A percentile compares a stretch with the other conserved stretches of the same genome.
Evolutionary conservation across 2,888 invertebrate genomes (phyloP).

Genomic region (Drepanosiphum platanoidis): DNA sequence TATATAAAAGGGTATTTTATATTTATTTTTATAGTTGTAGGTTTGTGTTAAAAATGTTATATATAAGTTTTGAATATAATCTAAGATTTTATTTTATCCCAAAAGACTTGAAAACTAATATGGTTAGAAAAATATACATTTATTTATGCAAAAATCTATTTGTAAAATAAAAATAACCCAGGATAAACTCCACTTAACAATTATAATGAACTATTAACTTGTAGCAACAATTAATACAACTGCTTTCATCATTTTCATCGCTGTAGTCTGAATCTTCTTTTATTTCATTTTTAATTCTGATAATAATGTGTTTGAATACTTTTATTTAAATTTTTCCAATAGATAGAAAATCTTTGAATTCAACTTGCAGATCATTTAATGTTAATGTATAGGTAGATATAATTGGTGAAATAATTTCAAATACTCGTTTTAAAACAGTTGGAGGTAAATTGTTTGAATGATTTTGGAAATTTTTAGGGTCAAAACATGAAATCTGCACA

Average conservation of each 20-base stretch:
- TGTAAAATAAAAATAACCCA: slow-evolving; percentile 43
- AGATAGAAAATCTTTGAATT: slow-evolving; percentile 26
- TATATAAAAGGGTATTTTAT: not conserved
- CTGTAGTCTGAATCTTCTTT: not conserved
- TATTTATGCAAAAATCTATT: too few species aligned
- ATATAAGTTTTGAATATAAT: not conserved
- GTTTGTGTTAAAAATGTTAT: not conserved
- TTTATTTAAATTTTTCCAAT: slow-evolving; percentile 27
- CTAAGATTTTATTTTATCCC: not conserved
- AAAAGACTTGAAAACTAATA: slow-evolving; percentile 1
- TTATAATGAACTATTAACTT: slow-evolving; percentile 4
- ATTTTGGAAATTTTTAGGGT: slow-evolving; percentile 26
- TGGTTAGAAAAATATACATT: too few species aligned
- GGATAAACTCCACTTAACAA: slow-evolving; percentile 12
- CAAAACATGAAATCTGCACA: slow-evolving; percentile 33
- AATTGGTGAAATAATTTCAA: slow-evolving; percentile 33
- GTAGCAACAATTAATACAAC: slow-evolving; percentile 23
- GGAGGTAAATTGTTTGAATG: not conserved
- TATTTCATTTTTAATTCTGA: slow-evolving; percentile 1
- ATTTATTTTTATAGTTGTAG: not conserved
- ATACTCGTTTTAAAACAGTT: slow-evolving; percentile 23
- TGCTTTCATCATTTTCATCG: slow-evolving; percentile 10
- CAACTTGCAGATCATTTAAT: slow-evolving; percentile 25
- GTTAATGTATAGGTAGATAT: slow-evolving; percentile 10
- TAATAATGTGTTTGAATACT: slow-evolving; percentile 13